Conservation (phyloP, 2,888 invertebrate genomes). For the Heliconius hortense region DNA sequence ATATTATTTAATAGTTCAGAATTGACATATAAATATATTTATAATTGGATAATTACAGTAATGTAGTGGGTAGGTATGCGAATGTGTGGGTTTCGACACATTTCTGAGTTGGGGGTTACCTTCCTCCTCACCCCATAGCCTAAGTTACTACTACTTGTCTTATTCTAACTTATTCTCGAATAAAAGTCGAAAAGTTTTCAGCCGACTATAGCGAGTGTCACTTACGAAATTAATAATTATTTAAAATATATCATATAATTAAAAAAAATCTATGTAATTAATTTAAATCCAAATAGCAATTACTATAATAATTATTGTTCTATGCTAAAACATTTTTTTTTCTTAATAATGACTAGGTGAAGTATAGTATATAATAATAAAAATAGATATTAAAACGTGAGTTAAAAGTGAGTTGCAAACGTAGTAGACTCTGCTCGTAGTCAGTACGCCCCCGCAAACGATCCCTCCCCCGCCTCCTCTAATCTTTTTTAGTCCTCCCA, state of each 20-base stretch:
- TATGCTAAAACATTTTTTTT: neutral
- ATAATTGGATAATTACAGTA: slow-evolving; percentile 79
- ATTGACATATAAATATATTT: slow-evolving; percentile 53
- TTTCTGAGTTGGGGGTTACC: slow-evolving; percentile 56
- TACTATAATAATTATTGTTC: neutral
- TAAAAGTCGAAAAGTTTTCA: slow-evolving; percentile 48
- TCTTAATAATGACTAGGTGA: neutral
- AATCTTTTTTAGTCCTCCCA: slow-evolving; percentile 72
- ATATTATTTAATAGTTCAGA: slow-evolving; percentile 13
- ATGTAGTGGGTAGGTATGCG: slow-evolving; percentile 63
- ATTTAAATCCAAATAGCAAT: neutral
- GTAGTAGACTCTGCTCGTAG: slow-evolving; percentile 55
- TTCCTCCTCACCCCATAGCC: slow-evolving; percentile 40
- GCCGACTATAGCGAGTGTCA: neutral
- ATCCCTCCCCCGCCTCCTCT: slow-evolving; percentile 58
- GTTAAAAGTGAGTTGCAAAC: slow-evolving; percentile 46
- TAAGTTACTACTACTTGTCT: slow-evolving; percentile 36
- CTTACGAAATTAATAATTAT: neutral
- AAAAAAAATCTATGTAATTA: neutral
- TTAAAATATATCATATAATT: neutral
- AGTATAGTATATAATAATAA: neutral
- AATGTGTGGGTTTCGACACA: slow-evolving; percentile 70
- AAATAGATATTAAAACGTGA: slow-evolving; percentile 16
- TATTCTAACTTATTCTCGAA: slow-evolving; percentile 41
- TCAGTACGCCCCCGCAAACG: slow-evolving; percentile 58